These are phyloP conservation scores for Perithous albicinctus DNA, from an alignment of 2,888 invertebrate genomes.

Conservation along the genomic window DNA sequence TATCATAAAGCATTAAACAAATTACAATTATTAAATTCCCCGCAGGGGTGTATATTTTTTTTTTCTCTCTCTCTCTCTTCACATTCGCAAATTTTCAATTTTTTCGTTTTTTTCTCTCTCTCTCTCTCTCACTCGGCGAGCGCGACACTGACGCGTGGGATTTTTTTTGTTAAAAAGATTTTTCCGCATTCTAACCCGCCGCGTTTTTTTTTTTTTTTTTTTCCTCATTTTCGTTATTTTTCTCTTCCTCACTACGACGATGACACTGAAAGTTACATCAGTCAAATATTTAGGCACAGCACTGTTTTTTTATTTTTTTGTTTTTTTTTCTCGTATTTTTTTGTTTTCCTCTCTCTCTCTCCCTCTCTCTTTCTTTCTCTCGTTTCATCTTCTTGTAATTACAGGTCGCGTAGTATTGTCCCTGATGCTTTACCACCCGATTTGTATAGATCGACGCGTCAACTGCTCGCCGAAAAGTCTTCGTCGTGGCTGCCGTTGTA, in stretches of 20 bases:
- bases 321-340: constrained; percentile 8
- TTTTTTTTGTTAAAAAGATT: not conserved
- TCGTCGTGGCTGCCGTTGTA: constrained; percentile 45
- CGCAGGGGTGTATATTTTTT: constrained; percentile 2
- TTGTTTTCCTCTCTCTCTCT: not conserved
- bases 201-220: constrained; percentile 12
- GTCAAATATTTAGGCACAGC: constrained; percentile 69
- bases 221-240: constrained; percentile 21
- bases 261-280: constrained; percentile 49
- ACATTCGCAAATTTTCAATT: constrained; percentile 1
- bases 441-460: constrained; percentile 33
- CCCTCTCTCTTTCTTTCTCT: constrained; percentile 24
- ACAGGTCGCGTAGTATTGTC: constrained; percentile 67
- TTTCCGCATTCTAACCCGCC: not conserved
- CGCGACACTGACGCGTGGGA: not conserved
- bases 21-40: constrained; percentile 35
- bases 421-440: constrained; percentile 27
- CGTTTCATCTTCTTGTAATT: not conserved
- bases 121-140: constrained; percentile 27
- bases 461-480: constrained; percentile 52
- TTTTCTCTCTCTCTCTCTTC: not conserved
- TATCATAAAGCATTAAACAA: constrained; percentile 37
- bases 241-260: constrained; percentile 48
- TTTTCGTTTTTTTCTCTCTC: not conserved
- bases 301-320: constrained; percentile 57